Evolutionary conservation across 2,888 invertebrate genomes (phyloP), one percentile per base, ranked within the genome.

Genomic region (Acronicta leporina): DNA sequence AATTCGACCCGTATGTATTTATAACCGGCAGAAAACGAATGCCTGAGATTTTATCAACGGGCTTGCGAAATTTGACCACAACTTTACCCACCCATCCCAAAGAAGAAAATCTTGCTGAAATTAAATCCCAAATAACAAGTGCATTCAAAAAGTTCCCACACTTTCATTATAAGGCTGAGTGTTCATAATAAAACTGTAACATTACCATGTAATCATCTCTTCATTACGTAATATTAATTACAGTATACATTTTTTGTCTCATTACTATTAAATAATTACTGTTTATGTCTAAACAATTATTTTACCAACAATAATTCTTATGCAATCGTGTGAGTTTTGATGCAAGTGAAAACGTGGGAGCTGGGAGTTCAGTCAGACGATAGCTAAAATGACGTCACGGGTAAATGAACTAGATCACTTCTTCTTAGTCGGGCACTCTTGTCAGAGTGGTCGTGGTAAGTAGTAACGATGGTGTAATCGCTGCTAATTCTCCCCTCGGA

Each of bases 331-430:
- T 40, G 69, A 67, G 16, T 38, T 48, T 60, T 15, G 14, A 14
- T 40, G 27, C 44, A 50, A 59, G 51, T 55, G 61, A 72, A 68
- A 68, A 68, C 73, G 73, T 68, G 67, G 20, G 68, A 20, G 20
- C 4, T 20, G n/a, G n/a, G n/a, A n/a, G n/a, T n/a, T n/a, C n/a
- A 71, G 7, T 9, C 9, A 15, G 4, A 16, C 16, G 43, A 11
- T 14, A 25, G 10, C 15, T 20, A 45, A 11, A 14, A 15, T 55
- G 35, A 47, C 42, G 33, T 30, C 27, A 42, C 9, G 16, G 13
- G 11, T 16, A 6, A 27, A 7, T 30, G 10, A 33, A 35, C n/a
- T 15, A 20, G 42, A 35, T 47, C 13, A n/a, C n/a, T n/a, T n/a
- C n/a, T n/a, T n/a, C n/a, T n/a, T n/a, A n/a, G n/a, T n/a, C n/a